phyloP scores from a whole-genome alignment of 2,113 vertebrate genomes.

The Triplophysa tibetana region DNA sequence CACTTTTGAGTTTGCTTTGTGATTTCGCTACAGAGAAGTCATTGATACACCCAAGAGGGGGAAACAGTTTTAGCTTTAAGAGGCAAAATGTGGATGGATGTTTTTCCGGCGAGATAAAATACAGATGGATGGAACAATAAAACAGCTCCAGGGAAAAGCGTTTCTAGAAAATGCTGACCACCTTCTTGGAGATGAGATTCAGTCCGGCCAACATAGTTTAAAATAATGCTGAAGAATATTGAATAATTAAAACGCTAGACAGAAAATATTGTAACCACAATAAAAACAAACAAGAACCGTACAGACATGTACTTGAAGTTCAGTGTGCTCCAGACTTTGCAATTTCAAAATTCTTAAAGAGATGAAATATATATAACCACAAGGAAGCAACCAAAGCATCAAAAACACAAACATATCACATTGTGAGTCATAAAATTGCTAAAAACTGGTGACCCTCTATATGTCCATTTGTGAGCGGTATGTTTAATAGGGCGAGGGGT shows the following conservation, averaged over 20 bases:
- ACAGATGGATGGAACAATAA: constrained; percentile 54
- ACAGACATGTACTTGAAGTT: not conserved
- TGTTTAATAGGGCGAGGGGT: constrained; percentile 48
- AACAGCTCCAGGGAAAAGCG: constrained; percentile 59
- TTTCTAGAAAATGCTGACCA: constrained; percentile 60
- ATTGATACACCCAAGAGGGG: not conserved
- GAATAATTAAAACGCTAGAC: not conserved
- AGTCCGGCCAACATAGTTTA: constrained; percentile 60
- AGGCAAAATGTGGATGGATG: constrained; percentile 34
- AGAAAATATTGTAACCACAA: not conserved
- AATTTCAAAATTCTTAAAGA: not conserved
- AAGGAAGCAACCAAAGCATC: not conserved
- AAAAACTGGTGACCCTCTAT: not conserved
- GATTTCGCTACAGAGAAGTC: constrained; percentile 25
- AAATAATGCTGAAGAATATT: constrained; percentile 51
- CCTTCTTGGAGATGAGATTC: constrained; percentile 55
- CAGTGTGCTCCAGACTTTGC: not conserved
- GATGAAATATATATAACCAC: not conserved
- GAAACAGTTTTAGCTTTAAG: constrained; percentile 9
- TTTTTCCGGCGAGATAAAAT: constrained; percentile 43
- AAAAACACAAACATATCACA: constrained; percentile 7
- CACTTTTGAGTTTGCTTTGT: not conserved
- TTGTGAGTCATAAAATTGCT: not conserved
- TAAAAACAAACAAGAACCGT: not conserved
- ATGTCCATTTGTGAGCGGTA: constrained; percentile 27